A percentile compares a stretch with the other conserved stretches of the same genome.
Conservation (phyloP, 2,888 invertebrate genomes). For the Acholoe squamosa region DNA sequence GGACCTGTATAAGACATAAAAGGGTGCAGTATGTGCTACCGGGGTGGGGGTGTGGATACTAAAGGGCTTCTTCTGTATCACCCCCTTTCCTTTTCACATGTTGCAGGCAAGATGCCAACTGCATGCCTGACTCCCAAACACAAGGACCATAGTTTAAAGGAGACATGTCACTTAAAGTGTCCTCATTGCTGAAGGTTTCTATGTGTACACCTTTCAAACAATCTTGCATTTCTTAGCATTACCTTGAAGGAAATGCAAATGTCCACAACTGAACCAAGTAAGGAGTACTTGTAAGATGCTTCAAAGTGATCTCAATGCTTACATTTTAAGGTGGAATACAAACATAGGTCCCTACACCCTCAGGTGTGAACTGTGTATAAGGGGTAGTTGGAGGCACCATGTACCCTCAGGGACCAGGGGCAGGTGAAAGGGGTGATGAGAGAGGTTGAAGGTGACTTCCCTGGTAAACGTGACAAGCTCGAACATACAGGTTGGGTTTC, state of each 20-base stretch:
- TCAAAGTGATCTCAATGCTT: no score
- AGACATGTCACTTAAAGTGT: no score
- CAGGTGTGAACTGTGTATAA: background rate
- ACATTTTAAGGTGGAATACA: no score
- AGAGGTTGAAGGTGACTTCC: background rate
- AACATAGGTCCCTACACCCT: no score
- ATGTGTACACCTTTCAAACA: no score
- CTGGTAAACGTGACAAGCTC: no score
- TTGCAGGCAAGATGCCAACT: background rate
- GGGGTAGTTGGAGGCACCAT: constrained; percentile 3
- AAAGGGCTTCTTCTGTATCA: background rate
- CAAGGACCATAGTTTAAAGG: background rate
- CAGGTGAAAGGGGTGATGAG: background rate
- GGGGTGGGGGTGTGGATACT: background rate
- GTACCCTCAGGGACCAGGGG: background rate
- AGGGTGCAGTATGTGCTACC: background rate
- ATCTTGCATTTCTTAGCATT: background rate
- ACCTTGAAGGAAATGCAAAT: background rate
- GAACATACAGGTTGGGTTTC: background rate
- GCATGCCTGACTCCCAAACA: constrained; percentile 2
- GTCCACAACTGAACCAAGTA: background rate
- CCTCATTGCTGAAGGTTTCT: no score
- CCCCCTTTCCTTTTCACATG: background rate
- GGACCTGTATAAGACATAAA: background rate
- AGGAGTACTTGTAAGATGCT: no score